Percentiles rank a stretch among this genome's conserved stretches.
Evolutionary conservation across 2,113 vertebrate species (phyloP).

Genomic region (Columbina picui): DNA sequence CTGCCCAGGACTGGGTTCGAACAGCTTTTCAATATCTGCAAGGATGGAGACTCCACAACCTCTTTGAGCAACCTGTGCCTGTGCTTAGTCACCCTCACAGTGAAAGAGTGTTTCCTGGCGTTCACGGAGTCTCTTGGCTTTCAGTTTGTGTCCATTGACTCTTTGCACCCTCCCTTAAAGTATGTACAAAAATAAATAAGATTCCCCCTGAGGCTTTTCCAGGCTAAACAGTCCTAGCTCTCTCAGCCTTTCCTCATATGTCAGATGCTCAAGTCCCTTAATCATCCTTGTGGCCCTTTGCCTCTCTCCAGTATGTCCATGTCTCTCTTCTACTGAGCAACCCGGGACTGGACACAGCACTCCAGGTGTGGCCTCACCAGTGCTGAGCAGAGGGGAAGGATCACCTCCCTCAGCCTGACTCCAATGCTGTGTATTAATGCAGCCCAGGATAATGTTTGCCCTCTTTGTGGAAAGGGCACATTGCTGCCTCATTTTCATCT

Average conservation of each 20-base stretch:
- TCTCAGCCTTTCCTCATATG: not conserved
- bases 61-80: not conserved
- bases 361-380: not conserved
- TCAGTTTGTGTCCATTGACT: not conserved
- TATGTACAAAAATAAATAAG: not conserved
- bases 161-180: not conserved
- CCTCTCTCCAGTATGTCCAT: not conserved
- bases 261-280: not conserved
- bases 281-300: not conserved
- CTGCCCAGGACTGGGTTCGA: not conserved
- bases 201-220: not conserved
- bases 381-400: not conserved
- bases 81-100: not conserved
- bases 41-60: not conserved
- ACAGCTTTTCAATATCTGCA: not conserved
- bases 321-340: too few relatives aligned
- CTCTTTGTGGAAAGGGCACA: not conserved
- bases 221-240: not conserved
- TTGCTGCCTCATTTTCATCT: too few relatives aligned
- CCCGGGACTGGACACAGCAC: too few relatives aligned
- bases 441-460: not conserved
- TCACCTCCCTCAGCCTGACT: not conserved
- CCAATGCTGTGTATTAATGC: too few relatives aligned
- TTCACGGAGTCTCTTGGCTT: not conserved
- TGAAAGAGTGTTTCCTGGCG: not conserved